These are phyloP conservation scores for Melinopterus prodromus DNA, from an alignment of 2,888 invertebrate species.

Conservation along the genomic window DNA sequence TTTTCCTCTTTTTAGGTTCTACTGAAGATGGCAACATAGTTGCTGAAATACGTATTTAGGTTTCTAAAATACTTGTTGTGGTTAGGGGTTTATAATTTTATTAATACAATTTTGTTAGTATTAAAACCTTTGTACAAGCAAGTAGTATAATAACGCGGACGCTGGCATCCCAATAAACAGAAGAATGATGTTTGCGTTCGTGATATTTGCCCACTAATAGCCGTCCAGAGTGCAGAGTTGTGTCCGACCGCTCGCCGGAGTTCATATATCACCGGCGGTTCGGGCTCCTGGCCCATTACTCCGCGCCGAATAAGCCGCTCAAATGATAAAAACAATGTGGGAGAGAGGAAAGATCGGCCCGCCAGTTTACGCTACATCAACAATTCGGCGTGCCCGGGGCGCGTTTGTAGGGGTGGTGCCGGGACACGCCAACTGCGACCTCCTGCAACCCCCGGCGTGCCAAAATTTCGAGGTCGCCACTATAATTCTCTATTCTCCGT, in stretches of 20 bases:
- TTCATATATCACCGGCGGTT: neutral
- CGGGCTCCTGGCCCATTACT: neutral
- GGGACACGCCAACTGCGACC: neutral
- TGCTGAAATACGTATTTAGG: too few relatives aligned
- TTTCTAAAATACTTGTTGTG: too few relatives aligned
- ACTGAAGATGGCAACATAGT: too few relatives aligned
- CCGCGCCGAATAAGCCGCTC: neutral
- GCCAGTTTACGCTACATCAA: conserved; percentile 4
- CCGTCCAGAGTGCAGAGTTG: neutral
- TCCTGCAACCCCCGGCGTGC: neutral
- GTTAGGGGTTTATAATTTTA: too few relatives aligned
- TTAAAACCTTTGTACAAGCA: too few relatives aligned
- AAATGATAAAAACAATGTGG: conserved; percentile 4
- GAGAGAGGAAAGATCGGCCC: conserved; percentile 4
- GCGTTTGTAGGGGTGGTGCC: neutral
- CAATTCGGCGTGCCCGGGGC: neutral
- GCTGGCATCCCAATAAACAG: neutral
- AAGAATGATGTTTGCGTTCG: conserved; percentile 4
- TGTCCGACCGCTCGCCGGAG: neutral
- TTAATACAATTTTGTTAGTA: too few relatives aligned
- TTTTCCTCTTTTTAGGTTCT: too few relatives aligned
- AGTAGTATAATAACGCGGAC: neutral
- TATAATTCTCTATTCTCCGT: neutral
- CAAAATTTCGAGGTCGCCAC: neutral
- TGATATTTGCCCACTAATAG: neutral